A percentile compares a stretch with the other conserved stretches of the same genome.
Evolutionary conservation across 53 echinoderm and acorn worm genomes (phyloP).

Genomic region (Paracentrotus lividus): DNA sequence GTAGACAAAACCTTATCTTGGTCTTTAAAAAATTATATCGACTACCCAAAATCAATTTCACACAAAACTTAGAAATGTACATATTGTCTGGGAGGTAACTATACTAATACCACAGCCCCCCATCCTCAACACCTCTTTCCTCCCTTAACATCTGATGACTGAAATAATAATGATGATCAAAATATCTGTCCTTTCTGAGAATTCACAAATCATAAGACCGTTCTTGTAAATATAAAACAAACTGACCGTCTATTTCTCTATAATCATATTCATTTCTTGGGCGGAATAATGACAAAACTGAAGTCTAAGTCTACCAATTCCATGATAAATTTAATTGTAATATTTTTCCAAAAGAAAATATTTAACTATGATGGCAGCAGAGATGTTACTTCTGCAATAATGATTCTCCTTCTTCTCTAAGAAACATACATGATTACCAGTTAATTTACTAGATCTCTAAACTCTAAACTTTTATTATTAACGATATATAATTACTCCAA

Average conservation of each 20-base stretch:
- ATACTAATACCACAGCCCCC: not conserved
- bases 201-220: not conserved
- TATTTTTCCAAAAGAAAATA: not conserved
- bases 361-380: not conserved
- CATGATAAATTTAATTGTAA: not conserved
- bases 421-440: not conserved
- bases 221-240: not conserved
- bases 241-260: not conserved
- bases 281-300: not conserved
- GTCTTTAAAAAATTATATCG: not conserved
- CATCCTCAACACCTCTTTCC: too few relatives aligned
- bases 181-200: not conserved
- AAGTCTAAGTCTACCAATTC: not conserved
- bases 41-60: not conserved
- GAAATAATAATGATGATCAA: slow-evolving; percentile 38
- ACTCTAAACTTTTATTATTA: not conserved
- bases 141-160: too few relatives aligned
- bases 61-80: not conserved
- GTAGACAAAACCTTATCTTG: not conserved
- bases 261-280: not conserved
- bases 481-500: not conserved
- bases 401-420: not conserved
- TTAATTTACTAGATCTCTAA: not conserved
- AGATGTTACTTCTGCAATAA: not conserved
- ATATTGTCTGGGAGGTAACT: not conserved